Evolutionary conservation across 2,113 vertebrate genomes (phyloP), one percentile per base, ranked within the genome.

Genomic region (Illadopsis cleaveri): DNA sequence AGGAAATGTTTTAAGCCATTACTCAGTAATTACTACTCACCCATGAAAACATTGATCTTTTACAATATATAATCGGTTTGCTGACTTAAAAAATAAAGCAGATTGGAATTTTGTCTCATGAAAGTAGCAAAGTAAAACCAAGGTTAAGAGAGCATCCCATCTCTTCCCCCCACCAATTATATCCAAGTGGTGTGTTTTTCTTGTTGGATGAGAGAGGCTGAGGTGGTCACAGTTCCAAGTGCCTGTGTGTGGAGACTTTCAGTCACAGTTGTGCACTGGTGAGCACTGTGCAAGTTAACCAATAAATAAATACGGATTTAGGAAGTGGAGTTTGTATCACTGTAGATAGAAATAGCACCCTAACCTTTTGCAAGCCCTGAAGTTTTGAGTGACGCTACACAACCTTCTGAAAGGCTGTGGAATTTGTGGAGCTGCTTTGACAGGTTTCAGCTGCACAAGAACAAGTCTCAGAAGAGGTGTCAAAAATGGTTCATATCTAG

Each of bases 1-100:
- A 98, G 97, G 97, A 98, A 98, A 98, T 98, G 96, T 98, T 98
- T 98, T 98, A 98, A 98, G 98, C 97, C 97, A 98, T 98, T 98
- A 98, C 98, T 94, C 96, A 94, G 97, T 98, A 98, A 98, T 98
- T 98, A 98, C 98, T 96, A 97, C 94, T 98, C 97, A 98, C 97
- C 96, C 98, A 96, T 97, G 98, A 97, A 98, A 98, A 98, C 97
- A 98, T 93, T 90, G 96, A 97, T 97, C 97, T 97, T 97, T 97
- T 96, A 97, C 97, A 98, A 97, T 92, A 96, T 97, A 93, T 94
- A 97, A 93, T 96, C 97, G 87, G 86, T 96, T 94, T 88, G 71
- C 94, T 84, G 95, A 89, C 92, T 96, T 94, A 85, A 96, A 96
- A 97, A 97, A 96, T 90, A 96, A 90, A 88, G 82, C 94, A 95